These are phyloP conservation scores for Luffia ferchaultella DNA, from an alignment of 2,888 invertebrate genomes.

Conservation along the genomic window DNA sequence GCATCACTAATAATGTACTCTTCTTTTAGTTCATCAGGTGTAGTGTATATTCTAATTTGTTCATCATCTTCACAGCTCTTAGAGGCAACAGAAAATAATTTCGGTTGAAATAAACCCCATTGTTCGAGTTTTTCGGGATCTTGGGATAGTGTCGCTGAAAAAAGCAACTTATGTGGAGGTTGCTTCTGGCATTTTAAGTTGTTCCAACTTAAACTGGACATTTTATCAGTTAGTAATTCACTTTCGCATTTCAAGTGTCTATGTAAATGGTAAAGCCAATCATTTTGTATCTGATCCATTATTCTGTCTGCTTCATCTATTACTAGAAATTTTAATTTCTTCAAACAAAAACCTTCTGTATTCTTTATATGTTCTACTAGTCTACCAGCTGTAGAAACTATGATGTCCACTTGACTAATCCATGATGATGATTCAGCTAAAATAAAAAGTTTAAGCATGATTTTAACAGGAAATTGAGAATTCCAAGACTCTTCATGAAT, in stretches of 20 bases:
- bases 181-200: constrained; percentile 47
- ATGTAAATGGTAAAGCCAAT: constrained; percentile 88
- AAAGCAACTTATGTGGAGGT: constrained; percentile 88
- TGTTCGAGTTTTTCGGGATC: constrained; percentile 95
- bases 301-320: constrained; percentile 98
- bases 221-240: constrained; percentile 52
- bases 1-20: constrained; percentile 70
- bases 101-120: constrained; percentile 90
- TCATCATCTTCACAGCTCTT: constrained; percentile 34
- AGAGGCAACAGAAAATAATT: constrained; percentile 82
- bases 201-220: constrained; percentile 56
- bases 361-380: constrained; percentile 90
- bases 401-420: constrained; percentile 77
- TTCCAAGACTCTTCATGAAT: too few relatives aligned
- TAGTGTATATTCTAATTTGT: constrained; percentile 77
- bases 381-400: constrained; percentile 93
- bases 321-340: constrained; percentile 78
- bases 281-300: constrained; percentile 89
- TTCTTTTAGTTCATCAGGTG: constrained; percentile 79
- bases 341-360: constrained; percentile 80
- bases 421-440: constrained; percentile 65
- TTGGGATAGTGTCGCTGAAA: constrained; percentile 97
- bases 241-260: constrained; percentile 68
- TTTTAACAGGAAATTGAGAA: too few relatives aligned
- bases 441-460: too few relatives aligned